Base-by-base conservation (phyloP, 2,888 invertebrate species). In the Phyllotreta striolata region DNA sequence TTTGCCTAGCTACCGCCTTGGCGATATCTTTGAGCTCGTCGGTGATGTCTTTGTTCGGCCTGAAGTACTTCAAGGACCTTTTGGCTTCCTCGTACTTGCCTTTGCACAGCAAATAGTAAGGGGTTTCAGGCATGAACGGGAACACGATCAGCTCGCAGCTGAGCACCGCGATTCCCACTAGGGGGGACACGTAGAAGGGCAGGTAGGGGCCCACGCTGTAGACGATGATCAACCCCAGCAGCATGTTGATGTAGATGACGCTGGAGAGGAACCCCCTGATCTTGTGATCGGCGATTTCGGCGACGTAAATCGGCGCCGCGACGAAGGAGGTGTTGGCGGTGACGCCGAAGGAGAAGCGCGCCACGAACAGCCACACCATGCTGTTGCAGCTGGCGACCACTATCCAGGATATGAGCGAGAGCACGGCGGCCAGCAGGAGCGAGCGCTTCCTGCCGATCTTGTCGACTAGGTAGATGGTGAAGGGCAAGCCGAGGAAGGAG, bases 251-350 rank as follows among this genome's bases (percentile, higher is more conserved):
- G 66, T 80, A 80, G 52, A 80, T 79, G 7, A 79, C 70, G 3
- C 79, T 76, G 0, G 80, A 77, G 35, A 81, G 56, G 47, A 80
- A 77, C 37, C 81, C 81, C 46, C 81, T 59, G 12, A 81, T 79
- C 54, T 77, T 76, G 41, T 79, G 78, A 69, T 81, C 78, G 6
- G 81, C 79, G 12, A 80, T 79, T 72, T 81, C 81, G 3, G 80
- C 80, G n/a, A 80, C 76, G 68, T 79, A 81, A 77, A 81, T 81
- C 2, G 80, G 81, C 0, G 79, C 78, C 4, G 80, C 77, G 0
- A 81, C 80, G 57, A 80, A 81, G 5, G 79, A 80, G 56, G 79
- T 77, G 55, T 81, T 80, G 0, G 78, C 80, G 3, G 78, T 78
- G 44, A 62, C 55, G 34, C 70, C 70, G 6, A 73, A 73, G 34